Conservation (phyloP, 1,140 invertebrate genomes). For the Parapsyche elsis region DNA sequence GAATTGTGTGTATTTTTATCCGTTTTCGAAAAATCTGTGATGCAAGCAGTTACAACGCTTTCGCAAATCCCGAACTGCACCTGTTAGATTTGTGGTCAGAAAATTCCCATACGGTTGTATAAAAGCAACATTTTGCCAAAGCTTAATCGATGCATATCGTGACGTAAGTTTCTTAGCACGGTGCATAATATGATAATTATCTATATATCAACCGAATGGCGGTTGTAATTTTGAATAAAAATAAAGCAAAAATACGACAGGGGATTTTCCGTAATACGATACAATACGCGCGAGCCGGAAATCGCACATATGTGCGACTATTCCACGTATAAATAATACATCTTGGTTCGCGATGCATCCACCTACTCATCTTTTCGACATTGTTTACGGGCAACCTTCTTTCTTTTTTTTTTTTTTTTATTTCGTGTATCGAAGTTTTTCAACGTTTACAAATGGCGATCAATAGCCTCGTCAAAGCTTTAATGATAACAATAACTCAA, state of each 20-base stretch:
- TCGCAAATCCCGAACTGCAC: no score
- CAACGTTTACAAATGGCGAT: slow-evolving; percentile 23
- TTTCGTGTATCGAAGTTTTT: background rate
- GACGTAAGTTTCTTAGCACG: background rate
- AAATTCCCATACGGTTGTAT: background rate
- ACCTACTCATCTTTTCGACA: background rate
- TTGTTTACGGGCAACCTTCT: background rate
- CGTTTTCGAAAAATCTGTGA: no score
- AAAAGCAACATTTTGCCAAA: background rate
- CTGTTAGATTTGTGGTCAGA: no score
- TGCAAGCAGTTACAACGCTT: no score
- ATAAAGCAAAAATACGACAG: background rate
- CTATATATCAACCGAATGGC: background rate
- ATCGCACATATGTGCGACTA: background rate
- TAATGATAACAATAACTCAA: slow-evolving; percentile 34
- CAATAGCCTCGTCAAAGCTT: slow-evolving; percentile 29
- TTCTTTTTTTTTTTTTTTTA: background rate
- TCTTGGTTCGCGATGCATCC: background rate
- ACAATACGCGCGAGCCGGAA: background rate
- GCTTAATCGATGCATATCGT: background rate
- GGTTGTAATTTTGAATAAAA: background rate
- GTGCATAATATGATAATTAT: background rate
- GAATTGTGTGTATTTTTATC: no score
- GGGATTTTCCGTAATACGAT: slow-evolving; percentile 15
- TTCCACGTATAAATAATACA: background rate